Conservation (phyloP, 2,797 vertebrate species). For the Typhlichthys subterraneus region DNA sequence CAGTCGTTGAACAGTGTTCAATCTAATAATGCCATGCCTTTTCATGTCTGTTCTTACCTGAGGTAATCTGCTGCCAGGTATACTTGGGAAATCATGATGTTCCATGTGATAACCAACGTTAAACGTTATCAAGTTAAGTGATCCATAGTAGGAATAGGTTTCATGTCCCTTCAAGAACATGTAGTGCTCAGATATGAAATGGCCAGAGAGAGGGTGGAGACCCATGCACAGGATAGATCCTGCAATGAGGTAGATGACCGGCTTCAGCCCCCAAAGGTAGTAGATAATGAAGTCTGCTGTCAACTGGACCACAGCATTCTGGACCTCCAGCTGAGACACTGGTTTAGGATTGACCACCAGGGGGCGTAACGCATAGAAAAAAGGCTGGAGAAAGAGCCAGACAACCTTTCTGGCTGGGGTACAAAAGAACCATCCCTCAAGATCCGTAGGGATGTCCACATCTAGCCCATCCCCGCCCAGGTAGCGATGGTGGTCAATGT, state of each 20-base stretch:
- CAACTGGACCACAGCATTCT: slow-evolving; percentile 85
- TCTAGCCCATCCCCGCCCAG: slow-evolving; percentile 90
- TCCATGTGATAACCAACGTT: slow-evolving; percentile 98
- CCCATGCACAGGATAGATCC: slow-evolving; percentile 91
- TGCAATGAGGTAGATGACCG: slow-evolving; percentile 89
- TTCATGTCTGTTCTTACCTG: slow-evolving; percentile 75
- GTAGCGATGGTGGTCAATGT: slow-evolving; percentile 96
- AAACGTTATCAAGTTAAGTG: slow-evolving; percentile 93
- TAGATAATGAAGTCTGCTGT: slow-evolving; percentile 78
- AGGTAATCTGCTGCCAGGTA: slow-evolving; percentile 91
- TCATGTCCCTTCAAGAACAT: slow-evolving; percentile 96
- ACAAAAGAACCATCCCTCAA: slow-evolving; percentile 96
- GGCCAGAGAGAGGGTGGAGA: slow-evolving; percentile 95
- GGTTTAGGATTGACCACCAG: slow-evolving; percentile 91
- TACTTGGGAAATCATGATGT: slow-evolving; percentile 98
- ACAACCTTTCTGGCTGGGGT: slow-evolving; percentile 88
- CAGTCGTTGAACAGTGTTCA: background rate
- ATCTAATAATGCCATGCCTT: background rate
- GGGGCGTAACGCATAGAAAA: slow-evolving; percentile 89
- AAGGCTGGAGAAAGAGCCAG: slow-evolving; percentile 92
- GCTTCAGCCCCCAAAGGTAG: slow-evolving; percentile 87
- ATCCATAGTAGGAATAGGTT: slow-evolving; percentile 96
- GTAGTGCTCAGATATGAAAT: slow-evolving; percentile 98
- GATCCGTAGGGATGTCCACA: slow-evolving; percentile 90
- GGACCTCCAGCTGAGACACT: slow-evolving; percentile 85